Conservation (phyloP, 2,797 vertebrate genomes). For the Amniataba percoides region DNA sequence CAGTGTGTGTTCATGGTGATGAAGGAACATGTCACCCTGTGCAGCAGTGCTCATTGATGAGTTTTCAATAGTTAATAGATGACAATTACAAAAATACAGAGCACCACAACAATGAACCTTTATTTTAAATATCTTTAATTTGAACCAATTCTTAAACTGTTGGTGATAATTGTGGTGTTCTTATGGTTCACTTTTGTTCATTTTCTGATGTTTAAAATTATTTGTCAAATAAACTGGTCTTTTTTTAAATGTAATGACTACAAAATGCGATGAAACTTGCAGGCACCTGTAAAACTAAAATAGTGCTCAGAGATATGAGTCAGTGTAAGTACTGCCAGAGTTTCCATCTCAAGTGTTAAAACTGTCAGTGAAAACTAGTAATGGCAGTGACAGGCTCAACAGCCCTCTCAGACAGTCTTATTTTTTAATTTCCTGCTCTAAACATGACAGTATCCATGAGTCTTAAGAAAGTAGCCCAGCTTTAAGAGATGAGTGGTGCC, state of each 20-base stretch:
- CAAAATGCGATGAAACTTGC: too few species aligned
- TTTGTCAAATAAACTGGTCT: too few species aligned
- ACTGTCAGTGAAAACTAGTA: not conserved
- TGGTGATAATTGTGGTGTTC: not conserved
- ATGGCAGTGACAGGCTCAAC: too few species aligned
- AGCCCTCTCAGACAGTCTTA: not conserved
- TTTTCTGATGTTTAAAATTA: too few species aligned
- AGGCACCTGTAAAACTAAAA: too few species aligned
- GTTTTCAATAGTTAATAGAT: too few species aligned
- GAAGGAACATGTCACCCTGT: too few species aligned
- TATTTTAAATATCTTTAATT: not conserved
- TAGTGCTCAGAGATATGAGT: not conserved
- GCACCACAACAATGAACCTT: not conserved
- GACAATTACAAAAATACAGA: too few species aligned
- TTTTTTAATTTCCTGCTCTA: conserved; percentile 2
- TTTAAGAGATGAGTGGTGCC: not conserved
- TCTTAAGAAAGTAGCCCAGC: not conserved
- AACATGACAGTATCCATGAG: not conserved
- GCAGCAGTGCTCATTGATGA: too few species aligned
- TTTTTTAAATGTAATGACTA: too few species aligned
- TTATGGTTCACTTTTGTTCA: not conserved
- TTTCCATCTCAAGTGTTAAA: not conserved
- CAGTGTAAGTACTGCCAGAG: not conserved
- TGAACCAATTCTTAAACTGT: not conserved
- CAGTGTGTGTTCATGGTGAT: too few species aligned